Percentiles rank a stretch among this genome's conserved stretches.
These are phyloP conservation scores for Lepidostoma basale DNA, from an alignment of 1,140 invertebrate genomes.

Conservation along the genomic window DNA sequence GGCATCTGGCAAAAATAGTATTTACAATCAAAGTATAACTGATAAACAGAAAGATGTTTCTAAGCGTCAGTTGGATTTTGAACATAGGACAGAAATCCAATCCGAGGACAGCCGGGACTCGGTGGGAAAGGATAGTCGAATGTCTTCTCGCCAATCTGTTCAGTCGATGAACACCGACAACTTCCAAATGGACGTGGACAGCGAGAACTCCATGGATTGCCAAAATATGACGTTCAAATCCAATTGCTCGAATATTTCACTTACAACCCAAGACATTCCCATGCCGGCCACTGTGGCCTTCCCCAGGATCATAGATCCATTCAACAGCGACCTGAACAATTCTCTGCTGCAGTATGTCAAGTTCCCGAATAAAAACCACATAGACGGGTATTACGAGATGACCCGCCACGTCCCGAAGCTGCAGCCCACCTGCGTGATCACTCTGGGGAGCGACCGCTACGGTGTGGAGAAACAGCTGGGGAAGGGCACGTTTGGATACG, in stretches of 20 bases:
- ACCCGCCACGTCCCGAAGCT: slow-evolving; percentile 56
- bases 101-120: slow-evolving; percentile 60
- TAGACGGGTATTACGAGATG: slow-evolving; percentile 56
- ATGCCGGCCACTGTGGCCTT: slow-evolving; percentile 58
- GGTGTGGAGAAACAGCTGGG: slow-evolving; percentile 73
- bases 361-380: slow-evolving; percentile 62
- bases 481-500: slow-evolving; percentile 76
- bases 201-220: slow-evolving; percentile 61
- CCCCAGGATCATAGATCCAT: slow-evolving; percentile 61
- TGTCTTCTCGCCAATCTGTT: slow-evolving; percentile 55
- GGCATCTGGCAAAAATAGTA: slow-evolving; percentile 55
- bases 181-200: slow-evolving; percentile 60
- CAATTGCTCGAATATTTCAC: slow-evolving; percentile 56
- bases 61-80: slow-evolving; percentile 59
- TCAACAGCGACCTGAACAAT: slow-evolving; percentile 60
- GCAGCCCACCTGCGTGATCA: slow-evolving; percentile 51
- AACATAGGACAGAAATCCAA: slow-evolving; percentile 55
- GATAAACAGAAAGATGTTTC: slow-evolving; percentile 61
- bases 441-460: slow-evolving; percentile 63
- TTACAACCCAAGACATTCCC: slow-evolving; percentile 58
- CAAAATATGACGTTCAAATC: slow-evolving; percentile 54
- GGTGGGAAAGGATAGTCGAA: slow-evolving; percentile 58
- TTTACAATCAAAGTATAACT: slow-evolving; percentile 48
- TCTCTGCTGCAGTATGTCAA: slow-evolving; percentile 63
- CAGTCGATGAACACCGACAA: slow-evolving; percentile 44